These are phyloP conservation scores for Allolobophora icterica DNA, from an alignment of 2,888 invertebrate genomes.

Conservation along the genomic window DNA sequence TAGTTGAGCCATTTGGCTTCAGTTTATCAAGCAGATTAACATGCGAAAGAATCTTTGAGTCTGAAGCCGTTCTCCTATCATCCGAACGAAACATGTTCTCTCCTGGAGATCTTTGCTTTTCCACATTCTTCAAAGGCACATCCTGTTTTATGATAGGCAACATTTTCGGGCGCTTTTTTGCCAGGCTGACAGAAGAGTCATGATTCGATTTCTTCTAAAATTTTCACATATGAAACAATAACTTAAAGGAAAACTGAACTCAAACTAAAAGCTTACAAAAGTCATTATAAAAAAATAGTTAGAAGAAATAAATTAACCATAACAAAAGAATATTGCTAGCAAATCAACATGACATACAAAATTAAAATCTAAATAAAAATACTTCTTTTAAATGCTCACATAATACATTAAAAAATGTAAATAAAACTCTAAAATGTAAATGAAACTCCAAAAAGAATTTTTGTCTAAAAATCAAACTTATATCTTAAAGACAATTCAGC, in stretches of 20 bases:
- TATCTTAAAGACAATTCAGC: background rate
- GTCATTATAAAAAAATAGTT: background rate
- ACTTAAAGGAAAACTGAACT: background rate
- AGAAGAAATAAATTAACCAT: background rate
- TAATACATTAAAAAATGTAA: background rate
- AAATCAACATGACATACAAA: background rate
- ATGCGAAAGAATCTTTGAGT: background rate
- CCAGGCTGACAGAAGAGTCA: background rate
- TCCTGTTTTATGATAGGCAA: background rate
- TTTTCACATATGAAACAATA: background rate
- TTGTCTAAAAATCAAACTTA: background rate
- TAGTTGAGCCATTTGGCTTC: background rate
- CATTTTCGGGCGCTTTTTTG: background rate
- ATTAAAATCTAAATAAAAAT: constrained; percentile 19
- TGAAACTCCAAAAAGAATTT: background rate
- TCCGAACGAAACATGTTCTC: background rate
- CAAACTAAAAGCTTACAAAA: background rate
- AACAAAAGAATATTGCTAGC: background rate
- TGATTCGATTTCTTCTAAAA: background rate
- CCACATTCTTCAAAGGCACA: background rate
- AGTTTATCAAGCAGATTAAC: background rate
- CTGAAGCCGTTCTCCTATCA: background rate
- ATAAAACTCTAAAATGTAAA: background rate
- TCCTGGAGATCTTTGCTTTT: background rate
- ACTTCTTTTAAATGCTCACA: background rate